These are phyloP conservation scores for Limosa lapponica DNA, from an alignment of 2,797 vertebrate genomes.

Conservation along the genomic window DNA sequence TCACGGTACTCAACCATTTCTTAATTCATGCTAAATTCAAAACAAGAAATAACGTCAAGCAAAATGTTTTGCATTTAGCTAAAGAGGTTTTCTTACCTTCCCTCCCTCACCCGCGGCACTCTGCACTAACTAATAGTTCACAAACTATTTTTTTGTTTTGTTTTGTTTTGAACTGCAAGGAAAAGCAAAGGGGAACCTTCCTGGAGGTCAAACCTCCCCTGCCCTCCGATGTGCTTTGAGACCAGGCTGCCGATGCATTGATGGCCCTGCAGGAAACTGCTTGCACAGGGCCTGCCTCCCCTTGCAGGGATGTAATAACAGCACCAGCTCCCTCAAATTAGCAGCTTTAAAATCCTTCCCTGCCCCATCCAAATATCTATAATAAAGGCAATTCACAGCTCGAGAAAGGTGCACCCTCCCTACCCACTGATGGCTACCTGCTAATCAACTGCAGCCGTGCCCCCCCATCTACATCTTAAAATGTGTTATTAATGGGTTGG, in stretches of 20 bases:
- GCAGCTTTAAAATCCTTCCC: not conserved
- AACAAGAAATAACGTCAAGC: not conserved
- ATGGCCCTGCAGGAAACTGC: accelerated
- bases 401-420: not conserved
- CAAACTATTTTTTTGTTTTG: not conserved
- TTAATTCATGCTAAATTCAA: slow-evolving; percentile 6
- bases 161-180: not conserved
- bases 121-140: not conserved
- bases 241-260: not conserved
- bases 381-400: slow-evolving; percentile 19
- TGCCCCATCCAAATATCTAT: not conserved
- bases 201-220: accelerated
- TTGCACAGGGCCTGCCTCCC: not conserved
- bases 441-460: not conserved
- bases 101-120: not conserved
- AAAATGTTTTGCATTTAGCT: not conserved
- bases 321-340: not conserved
- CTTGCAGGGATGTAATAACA: not conserved
- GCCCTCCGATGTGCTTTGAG: accelerated
- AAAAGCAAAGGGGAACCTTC: not conserved
- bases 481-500: slow-evolving; percentile 44
- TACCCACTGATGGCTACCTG: not conserved
- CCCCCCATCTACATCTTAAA: not conserved
- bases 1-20: not conserved
- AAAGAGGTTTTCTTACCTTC: not conserved